Conservation (phyloP, 2,888 invertebrate genomes). For the Chrysotoxum bicinctum region DNA sequence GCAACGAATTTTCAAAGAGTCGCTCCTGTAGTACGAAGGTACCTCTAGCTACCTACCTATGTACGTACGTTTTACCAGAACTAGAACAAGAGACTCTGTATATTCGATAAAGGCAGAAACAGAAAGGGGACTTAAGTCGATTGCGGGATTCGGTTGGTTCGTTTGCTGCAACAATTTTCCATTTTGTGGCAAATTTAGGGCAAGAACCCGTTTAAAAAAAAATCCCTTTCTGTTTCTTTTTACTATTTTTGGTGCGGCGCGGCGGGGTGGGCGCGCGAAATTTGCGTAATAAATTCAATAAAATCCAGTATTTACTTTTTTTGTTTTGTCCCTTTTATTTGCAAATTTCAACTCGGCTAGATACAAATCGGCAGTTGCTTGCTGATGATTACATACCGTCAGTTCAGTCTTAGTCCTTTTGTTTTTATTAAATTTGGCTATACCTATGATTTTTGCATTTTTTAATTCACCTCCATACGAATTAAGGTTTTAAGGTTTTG, state of each 20-base stretch:
- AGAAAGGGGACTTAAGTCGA: slow-evolving; percentile 38
- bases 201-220: slow-evolving; percentile 46
- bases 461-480: too few relatives aligned
- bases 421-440: background rate
- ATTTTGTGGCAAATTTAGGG: slow-evolving; percentile 59
- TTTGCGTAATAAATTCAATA: slow-evolving; percentile 70
- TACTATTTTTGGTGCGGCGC: background rate
- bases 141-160: slow-evolving; percentile 41
- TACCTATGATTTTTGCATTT: background rate
- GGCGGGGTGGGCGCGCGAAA: slow-evolving; percentile 19
- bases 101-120: background rate
- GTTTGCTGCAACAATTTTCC: slow-evolving; percentile 55
- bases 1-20: slow-evolving; percentile 37
- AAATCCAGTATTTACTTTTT: slow-evolving; percentile 37
- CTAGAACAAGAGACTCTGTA: background rate
- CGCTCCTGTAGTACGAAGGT: background rate
- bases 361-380: background rate
- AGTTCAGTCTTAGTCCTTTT: background rate
- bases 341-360: slow-evolving; percentile 6
- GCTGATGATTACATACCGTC: background rate
- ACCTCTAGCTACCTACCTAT: background rate
- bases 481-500: background rate
- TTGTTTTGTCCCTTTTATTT: background rate
- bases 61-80: background rate
- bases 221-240: slow-evolving; percentile 6